Evolutionary conservation across 2,113 vertebrate species (phyloP).

Genomic region (Ondatra zibethicus): DNA sequence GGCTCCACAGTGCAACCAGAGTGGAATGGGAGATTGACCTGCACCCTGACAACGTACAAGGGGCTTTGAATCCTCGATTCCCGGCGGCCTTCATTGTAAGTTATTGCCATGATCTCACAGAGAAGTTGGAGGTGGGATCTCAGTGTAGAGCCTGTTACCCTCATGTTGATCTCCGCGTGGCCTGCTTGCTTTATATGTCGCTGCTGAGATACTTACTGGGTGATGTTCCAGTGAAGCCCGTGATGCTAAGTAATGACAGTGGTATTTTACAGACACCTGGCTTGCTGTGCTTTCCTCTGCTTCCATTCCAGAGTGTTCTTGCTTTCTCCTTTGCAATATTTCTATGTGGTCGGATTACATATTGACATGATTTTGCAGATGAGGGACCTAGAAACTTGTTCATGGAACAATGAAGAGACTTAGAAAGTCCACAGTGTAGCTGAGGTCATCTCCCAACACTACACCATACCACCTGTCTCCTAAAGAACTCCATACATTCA

Average conservation of each 20-base stretch:
- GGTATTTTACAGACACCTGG: slow-evolving; percentile 36
- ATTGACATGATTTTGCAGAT: neutral
- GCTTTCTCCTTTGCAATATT: neutral
- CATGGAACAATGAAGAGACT: neutral
- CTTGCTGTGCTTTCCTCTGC: neutral
- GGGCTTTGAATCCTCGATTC: neutral
- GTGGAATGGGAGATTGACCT: neutral
- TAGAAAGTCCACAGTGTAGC: neutral
- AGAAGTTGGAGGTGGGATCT: neutral
- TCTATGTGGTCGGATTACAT: neutral
- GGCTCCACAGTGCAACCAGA: neutral
- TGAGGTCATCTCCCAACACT: neutral
- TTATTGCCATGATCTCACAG: neutral
- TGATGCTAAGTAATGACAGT: neutral
- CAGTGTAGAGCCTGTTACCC: neutral
- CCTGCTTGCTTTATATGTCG: neutral
- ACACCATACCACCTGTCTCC: neutral
- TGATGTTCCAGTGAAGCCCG: neutral
- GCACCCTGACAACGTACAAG: slow-evolving; percentile 15
- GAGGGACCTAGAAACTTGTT: neutral
- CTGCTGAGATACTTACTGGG: neutral
- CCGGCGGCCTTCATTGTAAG: slow-evolving; percentile 49
- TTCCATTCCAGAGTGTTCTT: slow-evolving; percentile 14
- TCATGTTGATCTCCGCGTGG: neutral
- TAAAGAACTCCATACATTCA: neutral